Evolutionary conservation across 2,797 vertebrate species (phyloP).

Genomic region (Prunella strophiata): DNA sequence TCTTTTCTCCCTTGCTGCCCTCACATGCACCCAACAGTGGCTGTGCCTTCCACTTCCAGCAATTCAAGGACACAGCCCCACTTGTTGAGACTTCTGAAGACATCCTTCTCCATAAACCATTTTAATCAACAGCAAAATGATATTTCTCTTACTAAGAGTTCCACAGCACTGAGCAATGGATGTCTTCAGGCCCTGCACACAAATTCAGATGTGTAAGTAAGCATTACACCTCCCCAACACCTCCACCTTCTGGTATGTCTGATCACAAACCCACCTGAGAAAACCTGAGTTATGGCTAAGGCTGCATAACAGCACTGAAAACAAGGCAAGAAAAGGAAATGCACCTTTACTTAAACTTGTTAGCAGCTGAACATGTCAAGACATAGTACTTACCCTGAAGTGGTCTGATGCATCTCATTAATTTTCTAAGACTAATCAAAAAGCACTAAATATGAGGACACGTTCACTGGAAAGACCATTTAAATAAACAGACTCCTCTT

Average conservation of each 20-base stretch:
- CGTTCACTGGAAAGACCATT: background rate
- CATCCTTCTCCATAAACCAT: background rate
- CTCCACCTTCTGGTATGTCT: background rate
- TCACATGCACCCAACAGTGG: background rate
- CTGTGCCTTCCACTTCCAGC: background rate
- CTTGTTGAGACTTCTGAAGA: background rate
- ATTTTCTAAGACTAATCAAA: conserved; percentile 11
- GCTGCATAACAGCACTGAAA: background rate
- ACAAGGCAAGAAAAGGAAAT: background rate
- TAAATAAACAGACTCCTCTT: background rate
- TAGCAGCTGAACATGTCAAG: background rate
- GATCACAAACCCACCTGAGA: background rate
- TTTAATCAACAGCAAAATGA: background rate
- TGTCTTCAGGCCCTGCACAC: background rate
- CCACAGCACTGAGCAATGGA: background rate
- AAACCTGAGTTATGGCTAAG: background rate
- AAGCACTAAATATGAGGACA: background rate
- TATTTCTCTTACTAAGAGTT: background rate
- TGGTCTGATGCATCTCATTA: background rate
- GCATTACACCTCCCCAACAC: background rate
- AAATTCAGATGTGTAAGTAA: background rate
- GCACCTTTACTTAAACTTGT: background rate
- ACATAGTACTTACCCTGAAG: background rate
- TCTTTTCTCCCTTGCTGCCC: background rate
- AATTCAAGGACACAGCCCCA: background rate